Evolutionary conservation across 1,140 invertebrate genomes (phyloP).

Genomic region (Aphidius ervi): DNA sequence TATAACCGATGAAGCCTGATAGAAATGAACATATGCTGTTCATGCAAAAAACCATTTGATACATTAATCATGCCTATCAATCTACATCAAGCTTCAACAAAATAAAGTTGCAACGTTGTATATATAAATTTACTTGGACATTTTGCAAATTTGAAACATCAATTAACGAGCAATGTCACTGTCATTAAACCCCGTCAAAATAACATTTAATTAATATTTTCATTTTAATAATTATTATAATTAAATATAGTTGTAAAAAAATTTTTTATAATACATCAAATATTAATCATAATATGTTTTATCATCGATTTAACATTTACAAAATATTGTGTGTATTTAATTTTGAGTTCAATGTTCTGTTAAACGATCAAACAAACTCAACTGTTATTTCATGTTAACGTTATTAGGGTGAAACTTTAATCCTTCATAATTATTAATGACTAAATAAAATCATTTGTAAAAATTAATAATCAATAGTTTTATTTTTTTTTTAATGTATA

Average conservation of each 20-base stretch:
- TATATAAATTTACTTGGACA: slow-evolving; percentile 4
- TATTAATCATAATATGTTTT: not conserved
- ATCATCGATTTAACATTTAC: slow-evolving; percentile 11
- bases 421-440: too few relatives aligned
- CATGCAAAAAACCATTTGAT: slow-evolving; percentile 5
- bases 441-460: too few relatives aligned
- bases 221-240: not conserved
- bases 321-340: not conserved
- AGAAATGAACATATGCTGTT: not conserved
- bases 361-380: slow-evolving; percentile 9
- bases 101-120: slow-evolving; percentile 12
- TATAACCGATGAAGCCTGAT: too few relatives aligned
- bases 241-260: too few relatives aligned
- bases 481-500: too few relatives aligned
- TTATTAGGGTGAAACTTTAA: too few relatives aligned
- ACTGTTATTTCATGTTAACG: not conserved
- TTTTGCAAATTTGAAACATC: slow-evolving; percentile 5
- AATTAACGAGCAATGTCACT: slow-evolving; percentile 1
- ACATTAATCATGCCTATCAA: slow-evolving; percentile 14
- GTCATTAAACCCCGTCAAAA: not conserved
- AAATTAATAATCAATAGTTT: too few relatives aligned
- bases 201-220: not conserved
- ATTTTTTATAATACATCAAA: too few relatives aligned
- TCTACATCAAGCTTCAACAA: slow-evolving; percentile 12
- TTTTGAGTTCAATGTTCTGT: slow-evolving; percentile 1